phyloP scores from a whole-genome alignment of 2,888 invertebrate species.

The Mythimna lalbum region DNA sequence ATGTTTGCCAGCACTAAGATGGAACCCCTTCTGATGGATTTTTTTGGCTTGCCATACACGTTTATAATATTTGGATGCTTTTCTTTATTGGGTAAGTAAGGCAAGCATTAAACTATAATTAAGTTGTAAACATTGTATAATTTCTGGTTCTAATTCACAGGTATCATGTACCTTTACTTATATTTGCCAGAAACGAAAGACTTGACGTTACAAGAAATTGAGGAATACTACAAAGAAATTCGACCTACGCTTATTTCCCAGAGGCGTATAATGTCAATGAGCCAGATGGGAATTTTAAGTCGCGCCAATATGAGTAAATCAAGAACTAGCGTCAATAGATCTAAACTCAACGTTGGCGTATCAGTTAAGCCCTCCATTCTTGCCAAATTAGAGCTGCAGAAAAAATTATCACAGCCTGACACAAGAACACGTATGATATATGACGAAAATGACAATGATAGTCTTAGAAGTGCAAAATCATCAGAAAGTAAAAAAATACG shows the following conservation, averaged over 20 bases:
- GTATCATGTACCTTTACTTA: slow-evolving; percentile 88
- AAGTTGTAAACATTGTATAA: background rate
- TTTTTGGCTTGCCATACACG: slow-evolving; percentile 65
- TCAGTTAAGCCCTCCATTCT: background rate
- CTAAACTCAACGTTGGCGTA: background rate
- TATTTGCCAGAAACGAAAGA: slow-evolving; percentile 92
- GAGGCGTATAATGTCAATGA: slow-evolving; percentile 55
- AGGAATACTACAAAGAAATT: slow-evolving; percentile 91
- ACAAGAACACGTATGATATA: background rate
- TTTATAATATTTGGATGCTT: slow-evolving; percentile 68
- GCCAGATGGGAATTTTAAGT: background rate
- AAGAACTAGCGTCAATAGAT: background rate
- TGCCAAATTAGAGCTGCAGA: slow-evolving; percentile 2
- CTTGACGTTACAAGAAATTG: slow-evolving; percentile 92
- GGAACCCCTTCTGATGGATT: slow-evolving; percentile 65
- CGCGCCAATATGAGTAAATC: background rate
- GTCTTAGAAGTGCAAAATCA: background rate
- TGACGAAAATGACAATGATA: background rate
- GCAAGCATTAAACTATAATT: background rate
- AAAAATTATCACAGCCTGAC: background rate
- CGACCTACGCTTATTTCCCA: slow-evolving; percentile 82
- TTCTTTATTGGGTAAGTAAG: slow-evolving; percentile 73
- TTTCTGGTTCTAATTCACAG: slow-evolving; percentile 69
- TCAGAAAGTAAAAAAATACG: background rate
- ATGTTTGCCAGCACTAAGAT: slow-evolving; percentile 70